Evolutionary conservation across 2,888 invertebrate species (phyloP), one percentile per base, ranked within the genome.

Genomic region (Melanargia galathea): DNA sequence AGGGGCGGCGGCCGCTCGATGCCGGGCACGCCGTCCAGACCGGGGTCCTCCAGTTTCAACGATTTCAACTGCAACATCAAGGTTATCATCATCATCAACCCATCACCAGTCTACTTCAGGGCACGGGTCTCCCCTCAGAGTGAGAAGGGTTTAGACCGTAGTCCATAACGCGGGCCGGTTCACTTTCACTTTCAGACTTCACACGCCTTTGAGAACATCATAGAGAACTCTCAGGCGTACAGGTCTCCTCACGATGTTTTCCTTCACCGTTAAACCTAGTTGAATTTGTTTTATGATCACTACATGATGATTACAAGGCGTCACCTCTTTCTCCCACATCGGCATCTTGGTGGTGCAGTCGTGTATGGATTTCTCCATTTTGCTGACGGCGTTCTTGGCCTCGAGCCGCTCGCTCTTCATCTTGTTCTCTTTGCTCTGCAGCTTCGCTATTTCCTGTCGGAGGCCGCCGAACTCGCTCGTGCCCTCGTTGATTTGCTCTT

Each of bases 331-430:
- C 63, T 90, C 86, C 82, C 93, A 93, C 52, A 92, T 84, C 0
- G 94, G 93, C 33, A 93, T 91, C 61, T 93, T 92, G 0, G 83
- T 80, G 66, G 87, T 89, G 11, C 92, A 87, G 0, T 94, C 94
- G 1, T 92, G 86, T 18, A 96, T 78, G 18, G 90, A 82, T 56
- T 93, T 93, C 22, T 92, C 91, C 62, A 93, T 87, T 2, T 92
- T 92, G 57, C 92, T 93, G 0, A 96, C 78, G 48, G 95, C 94
- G 70, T 96, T 94, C 65, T 95, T 95, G 0, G 96, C 90, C 74
- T 97, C 96, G 0, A 98, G 89, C 49, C 95, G 93, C 59, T 94
- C 90, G 0, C 94, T 92, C 75, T 95, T 96, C 5, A 94, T 80
- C 63, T 94, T 93, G 66, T 94, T 95, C 76, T 96, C 95, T 61